phyloP scores from a whole-genome alignment of 2,888 invertebrate species.

The Orchesella flavescens region DNA sequence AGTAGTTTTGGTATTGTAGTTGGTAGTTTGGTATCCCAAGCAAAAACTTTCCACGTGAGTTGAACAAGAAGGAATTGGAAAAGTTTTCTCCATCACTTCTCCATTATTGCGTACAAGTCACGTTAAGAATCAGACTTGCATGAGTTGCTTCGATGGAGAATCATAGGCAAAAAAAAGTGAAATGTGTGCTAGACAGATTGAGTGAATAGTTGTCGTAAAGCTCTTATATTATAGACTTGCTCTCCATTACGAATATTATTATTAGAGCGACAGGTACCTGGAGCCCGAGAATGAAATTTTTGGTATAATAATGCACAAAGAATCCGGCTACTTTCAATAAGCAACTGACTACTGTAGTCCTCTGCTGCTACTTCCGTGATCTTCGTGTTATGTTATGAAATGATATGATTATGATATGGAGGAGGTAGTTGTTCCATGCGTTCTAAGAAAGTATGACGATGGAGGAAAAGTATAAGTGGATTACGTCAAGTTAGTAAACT shows the following conservation, averaged over 20 bases:
- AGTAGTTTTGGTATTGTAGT: constrained; percentile 3
- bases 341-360: no score
- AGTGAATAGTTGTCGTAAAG: constrained; percentile 42
- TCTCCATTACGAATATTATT: background rate
- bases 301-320: constrained; percentile 7
- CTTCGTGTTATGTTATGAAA: no score
- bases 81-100: constrained; percentile 63
- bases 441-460: background rate
- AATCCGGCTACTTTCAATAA: no score
- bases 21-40: background rate
- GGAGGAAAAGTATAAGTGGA: background rate
- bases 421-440: background rate
- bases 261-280: background rate
- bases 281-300: background rate
- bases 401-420: background rate
- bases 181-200: constrained; percentile 49
- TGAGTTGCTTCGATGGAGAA: constrained; percentile 46
- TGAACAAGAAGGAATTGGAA: constrained; percentile 60
- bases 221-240: background rate
- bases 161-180: constrained; percentile 23
- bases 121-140: constrained; percentile 60
- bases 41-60: constrained; percentile 58
- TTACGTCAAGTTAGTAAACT: constrained; percentile 21
- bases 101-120: constrained; percentile 62
- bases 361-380: no score